Evolutionary conservation across 2,797 vertebrate species (phyloP), one percentile per base, ranked within the genome.

Genomic region (Xenops minutus): DNA sequence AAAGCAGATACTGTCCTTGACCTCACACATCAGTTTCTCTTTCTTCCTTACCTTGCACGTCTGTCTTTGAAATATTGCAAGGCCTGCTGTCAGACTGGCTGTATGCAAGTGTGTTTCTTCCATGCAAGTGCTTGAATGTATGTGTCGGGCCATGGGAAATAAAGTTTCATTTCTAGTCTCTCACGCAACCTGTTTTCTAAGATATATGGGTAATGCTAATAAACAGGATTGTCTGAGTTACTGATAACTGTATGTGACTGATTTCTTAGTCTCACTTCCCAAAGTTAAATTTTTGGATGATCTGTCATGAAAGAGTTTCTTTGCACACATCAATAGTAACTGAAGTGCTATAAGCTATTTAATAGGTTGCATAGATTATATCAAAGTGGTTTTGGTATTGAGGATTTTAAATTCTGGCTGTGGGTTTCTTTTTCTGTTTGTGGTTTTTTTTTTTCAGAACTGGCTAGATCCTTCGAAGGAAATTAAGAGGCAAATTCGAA

Each of bases 391-490:
- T 78, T 72, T 86, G 8, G 5, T 37, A 29, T 78, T 88, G 34
- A 75, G 17, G 3, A 69, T 92, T 91, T 85, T 88, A 74, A 77
- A 21, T 49, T 7, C n/a, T 93, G 56, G 12, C 20, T 80, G 15
- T 88, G 59, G 3, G 4, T 8, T 30, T 27, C 34, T 52, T 52
- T 48, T 68, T 75, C 6, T 46, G 44, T 13, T 72, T 68, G 26
- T 6, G 30, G 30, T 22, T 14, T 67, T 6, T 46, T 6, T 46
- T 81, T 62, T 87, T 2, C 95, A 99, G 99, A 99, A 98, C 97
- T 99, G 99, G 99, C 97, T 99, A 96, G 99, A 99, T 97, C 98
- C 98, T 64, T 98, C 98, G 0, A 99, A 99, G 97, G 99, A 99
- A 97, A 99, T 99, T 96, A 99, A 99, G 96, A 98, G 98, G 91